A percentile compares a stretch with the other conserved stretches of the same genome.
Evolutionary conservation across 2,113 vertebrate genomes (phyloP).

Genomic region (Aldabrachelys gigantea): DNA sequence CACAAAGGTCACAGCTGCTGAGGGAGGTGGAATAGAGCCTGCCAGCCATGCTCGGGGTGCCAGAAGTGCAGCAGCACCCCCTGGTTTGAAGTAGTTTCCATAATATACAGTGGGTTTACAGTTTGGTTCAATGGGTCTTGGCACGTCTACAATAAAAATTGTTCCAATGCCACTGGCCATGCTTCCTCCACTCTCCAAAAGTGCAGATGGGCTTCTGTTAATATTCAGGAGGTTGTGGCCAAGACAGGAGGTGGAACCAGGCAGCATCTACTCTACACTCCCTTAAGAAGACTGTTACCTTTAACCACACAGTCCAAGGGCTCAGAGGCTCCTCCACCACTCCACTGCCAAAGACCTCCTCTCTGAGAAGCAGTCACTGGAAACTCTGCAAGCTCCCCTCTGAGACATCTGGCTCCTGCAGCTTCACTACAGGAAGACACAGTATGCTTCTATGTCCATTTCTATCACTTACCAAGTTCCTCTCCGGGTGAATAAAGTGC

Average conservation of each 20-base stretch:
- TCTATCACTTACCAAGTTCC: neutral
- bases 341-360: neutral
- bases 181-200: neutral
- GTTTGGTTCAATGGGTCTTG: too few relatives aligned
- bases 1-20: neutral
- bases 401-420: neutral
- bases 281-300: neutral
- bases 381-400: neutral
- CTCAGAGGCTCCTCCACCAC: neutral
- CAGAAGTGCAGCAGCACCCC: too few relatives aligned
- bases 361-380: neutral
- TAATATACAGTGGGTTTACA: too few relatives aligned
- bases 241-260: neutral
- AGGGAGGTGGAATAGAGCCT: neutral
- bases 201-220: neutral
- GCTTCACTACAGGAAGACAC: neutral
- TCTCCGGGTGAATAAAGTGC: constrained; percentile 44
- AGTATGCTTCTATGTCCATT: neutral
- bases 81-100: too few relatives aligned
- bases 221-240: rapidly evolving
- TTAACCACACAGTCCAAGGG: neutral
- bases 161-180: rapidly evolving
- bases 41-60: neutral
- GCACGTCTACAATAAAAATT: too few relatives aligned
- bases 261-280: neutral